These are phyloP conservation scores for Garrulus glandarius DNA, from an alignment of 2,797 vertebrate species.

Conservation along the genomic window DNA sequence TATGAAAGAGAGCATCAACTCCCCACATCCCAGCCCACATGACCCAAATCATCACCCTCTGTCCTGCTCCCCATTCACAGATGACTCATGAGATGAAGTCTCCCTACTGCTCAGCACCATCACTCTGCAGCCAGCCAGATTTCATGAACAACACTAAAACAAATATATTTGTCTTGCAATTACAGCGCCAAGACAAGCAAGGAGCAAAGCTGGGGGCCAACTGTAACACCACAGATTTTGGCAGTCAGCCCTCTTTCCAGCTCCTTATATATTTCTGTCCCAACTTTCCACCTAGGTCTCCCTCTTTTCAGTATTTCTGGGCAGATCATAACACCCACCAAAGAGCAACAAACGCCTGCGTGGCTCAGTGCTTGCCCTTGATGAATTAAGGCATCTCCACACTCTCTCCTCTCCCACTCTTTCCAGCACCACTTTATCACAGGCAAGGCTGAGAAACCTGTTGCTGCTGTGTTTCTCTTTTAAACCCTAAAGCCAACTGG, in stretches of 20 bases:
- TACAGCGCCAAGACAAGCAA: slow-evolving; percentile 58
- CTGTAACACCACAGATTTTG: slow-evolving; percentile 51
- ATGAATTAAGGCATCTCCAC: neutral
- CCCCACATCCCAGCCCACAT: neutral
- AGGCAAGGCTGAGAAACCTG: slow-evolving; percentile 9
- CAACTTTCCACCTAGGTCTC: slow-evolving; percentile 38
- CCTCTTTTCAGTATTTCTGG: slow-evolving; percentile 17
- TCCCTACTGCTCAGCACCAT: slow-evolving; percentile 18
- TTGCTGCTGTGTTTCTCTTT: slow-evolving; percentile 49
- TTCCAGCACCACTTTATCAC: neutral
- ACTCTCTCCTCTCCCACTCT: neutral
- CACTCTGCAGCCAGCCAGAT: neutral
- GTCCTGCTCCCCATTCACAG: neutral
- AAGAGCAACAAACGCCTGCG: neutral
- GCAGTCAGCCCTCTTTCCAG: slow-evolving; percentile 55
- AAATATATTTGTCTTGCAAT: slow-evolving; percentile 48
- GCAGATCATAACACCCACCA: neutral
- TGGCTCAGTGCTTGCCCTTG: neutral
- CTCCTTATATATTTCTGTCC: slow-evolving; percentile 47
- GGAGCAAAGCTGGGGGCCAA: slow-evolving; percentile 57
- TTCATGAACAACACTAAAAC: slow-evolving; percentile 27
- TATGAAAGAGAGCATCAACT: neutral
- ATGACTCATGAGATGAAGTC: neutral
- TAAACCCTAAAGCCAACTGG: slow-evolving; percentile 39
- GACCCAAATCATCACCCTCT: neutral